Conservation (phyloP, 2,888 invertebrate species). For the Sceliomorpha sp. region DNA sequence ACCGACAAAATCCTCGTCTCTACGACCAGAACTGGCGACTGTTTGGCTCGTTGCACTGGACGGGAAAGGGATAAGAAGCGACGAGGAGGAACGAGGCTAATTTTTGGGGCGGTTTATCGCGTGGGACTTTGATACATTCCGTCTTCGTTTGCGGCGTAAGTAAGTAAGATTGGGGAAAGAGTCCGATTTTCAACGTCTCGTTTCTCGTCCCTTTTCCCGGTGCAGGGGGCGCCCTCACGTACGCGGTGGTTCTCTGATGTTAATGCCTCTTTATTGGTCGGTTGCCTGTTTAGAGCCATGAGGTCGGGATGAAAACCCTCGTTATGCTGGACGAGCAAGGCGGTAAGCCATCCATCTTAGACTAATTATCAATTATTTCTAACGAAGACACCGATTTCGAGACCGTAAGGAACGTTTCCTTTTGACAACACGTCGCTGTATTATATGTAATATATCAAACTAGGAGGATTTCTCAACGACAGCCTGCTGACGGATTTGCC, state of each 20-base stretch:
- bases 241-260: conserved; percentile 66
- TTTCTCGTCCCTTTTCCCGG: conserved; percentile 43
- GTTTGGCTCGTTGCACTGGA: conserved; percentile 23
- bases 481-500: conserved; percentile 3
- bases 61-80: conserved; percentile 30
- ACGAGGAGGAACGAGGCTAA: conserved; percentile 11
- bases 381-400: conserved; percentile 44
- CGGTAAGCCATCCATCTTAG: conserved; percentile 91
- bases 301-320: conserved; percentile 99
- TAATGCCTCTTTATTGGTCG: conserved; percentile 77
- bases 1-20: no score
- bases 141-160: no score
- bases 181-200: conserved; percentile 13
- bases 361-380: conserved; percentile 66
- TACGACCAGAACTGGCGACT: conserved; percentile 22
- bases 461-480: conserved; percentile 8
- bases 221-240: conserved; percentile 46
- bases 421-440: conserved; percentile 13
- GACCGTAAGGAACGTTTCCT: conserved; percentile 28
- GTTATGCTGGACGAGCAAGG: conserved; percentile 99
- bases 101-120: no score
- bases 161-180: background rate
- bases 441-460: conserved; percentile 12
- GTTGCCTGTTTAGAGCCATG: conserved; percentile 96
- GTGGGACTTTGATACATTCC: no score